phyloP scores from a whole-genome alignment of 2,113 vertebrate species.

The Bos indicus region DNA sequence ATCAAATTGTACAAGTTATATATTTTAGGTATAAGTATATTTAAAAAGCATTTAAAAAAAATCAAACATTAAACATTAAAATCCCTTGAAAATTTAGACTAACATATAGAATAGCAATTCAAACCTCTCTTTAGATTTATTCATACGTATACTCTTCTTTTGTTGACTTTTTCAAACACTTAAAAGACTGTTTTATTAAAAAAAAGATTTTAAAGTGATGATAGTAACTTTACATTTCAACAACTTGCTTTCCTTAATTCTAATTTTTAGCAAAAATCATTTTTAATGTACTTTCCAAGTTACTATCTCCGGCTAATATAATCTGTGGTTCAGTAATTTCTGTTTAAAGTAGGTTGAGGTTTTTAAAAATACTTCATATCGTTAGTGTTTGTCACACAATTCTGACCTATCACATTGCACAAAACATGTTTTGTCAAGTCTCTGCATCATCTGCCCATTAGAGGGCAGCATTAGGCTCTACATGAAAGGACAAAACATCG shows the following conservation, averaged over 20 bases:
- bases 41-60: not conserved
- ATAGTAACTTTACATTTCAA: not conserved
- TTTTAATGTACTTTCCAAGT: not conserved
- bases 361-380: not conserved
- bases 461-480: slow-evolving; percentile 70
- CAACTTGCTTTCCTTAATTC: not conserved
- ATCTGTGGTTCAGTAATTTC: not conserved
- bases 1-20: not conserved
- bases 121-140: not conserved
- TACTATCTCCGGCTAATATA: not conserved
- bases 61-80: not conserved
- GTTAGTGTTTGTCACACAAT: not conserved
- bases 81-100: not conserved
- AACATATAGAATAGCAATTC: not conserved
- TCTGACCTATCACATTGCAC: not conserved
- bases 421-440: not conserved
- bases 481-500: not conserved
- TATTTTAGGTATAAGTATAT: not conserved
- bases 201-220: not conserved
- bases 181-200: not conserved
- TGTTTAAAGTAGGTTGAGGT: not conserved
- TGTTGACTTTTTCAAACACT: not conserved
- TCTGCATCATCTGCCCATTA: slow-evolving; percentile 15
- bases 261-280: not conserved
- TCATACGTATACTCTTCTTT: not conserved